Evolutionary conservation across 2,113 vertebrate genomes (phyloP).

Genomic region (Dipodomys merriami): DNA sequence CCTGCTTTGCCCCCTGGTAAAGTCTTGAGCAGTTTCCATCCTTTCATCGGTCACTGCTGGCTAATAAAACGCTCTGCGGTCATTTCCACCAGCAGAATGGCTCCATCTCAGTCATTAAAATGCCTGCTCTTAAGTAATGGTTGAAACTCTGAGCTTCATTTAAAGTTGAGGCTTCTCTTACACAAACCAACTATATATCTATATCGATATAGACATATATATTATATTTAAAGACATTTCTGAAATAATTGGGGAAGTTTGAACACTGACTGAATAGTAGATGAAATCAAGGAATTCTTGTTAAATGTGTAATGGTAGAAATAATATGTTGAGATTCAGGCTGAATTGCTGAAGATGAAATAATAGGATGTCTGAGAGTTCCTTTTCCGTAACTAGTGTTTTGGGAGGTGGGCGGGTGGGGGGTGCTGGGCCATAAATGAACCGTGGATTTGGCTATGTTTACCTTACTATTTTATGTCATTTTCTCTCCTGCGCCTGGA

Average conservation of each 20-base stretch:
- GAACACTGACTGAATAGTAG: neutral
- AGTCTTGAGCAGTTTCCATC: neutral
- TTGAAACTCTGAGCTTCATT: neutral
- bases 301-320: neutral
- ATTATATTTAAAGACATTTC: neutral
- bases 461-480: neutral
- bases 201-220: too few relatives aligned
- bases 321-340: neutral
- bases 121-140: neutral
- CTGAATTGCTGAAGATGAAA: neutral
- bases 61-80: neutral
- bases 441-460: neutral
- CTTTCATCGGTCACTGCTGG: neutral
- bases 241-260: constrained; percentile 3
- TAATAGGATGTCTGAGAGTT: neutral
- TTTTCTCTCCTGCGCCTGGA: neutral
- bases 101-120: neutral
- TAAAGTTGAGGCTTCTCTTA: neutral
- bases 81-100: neutral
- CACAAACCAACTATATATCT: neutral
- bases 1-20: neutral
- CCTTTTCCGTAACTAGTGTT: neutral
- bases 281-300: neutral
- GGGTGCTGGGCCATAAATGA: neutral
- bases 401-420: neutral